phyloP scores from a whole-genome alignment of 2,888 invertebrate genomes.

The Dolichomitus sp. region DNA sequence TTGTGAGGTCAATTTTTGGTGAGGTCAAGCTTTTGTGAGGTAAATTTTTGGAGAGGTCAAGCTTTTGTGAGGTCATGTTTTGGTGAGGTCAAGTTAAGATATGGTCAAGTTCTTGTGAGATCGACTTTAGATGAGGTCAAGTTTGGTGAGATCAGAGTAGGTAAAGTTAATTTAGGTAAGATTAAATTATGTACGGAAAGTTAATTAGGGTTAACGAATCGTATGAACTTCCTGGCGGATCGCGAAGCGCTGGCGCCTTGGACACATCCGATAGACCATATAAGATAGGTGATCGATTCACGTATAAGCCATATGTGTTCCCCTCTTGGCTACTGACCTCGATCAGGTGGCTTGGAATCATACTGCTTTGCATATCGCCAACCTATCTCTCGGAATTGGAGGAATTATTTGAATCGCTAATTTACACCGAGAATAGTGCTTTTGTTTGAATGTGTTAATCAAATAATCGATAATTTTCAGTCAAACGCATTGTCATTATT shows the following conservation, averaged over 20 bases:
- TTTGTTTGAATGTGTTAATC: background rate
- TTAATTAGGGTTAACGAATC: slow-evolving; percentile 3
- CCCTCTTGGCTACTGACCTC: background rate
- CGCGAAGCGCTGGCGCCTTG: background rate
- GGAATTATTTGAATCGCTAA: background rate
- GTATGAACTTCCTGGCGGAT: background rate
- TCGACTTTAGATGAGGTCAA: too few relatives aligned
- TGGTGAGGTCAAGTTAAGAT: too few relatives aligned
- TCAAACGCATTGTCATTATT: background rate
- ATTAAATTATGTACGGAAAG: too few relatives aligned
- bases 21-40: too few relatives aligned
- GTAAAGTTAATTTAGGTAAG: too few relatives aligned
- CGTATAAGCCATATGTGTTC: background rate
- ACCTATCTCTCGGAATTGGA: background rate
- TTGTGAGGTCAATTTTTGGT: too few relatives aligned
- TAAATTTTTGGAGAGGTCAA: too few relatives aligned
- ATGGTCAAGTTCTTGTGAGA: too few relatives aligned
- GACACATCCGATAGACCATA: background rate
- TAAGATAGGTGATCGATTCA: background rate
- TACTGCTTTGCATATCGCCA: background rate
- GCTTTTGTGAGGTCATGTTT: too few relatives aligned
- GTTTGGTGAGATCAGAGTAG: too few relatives aligned
- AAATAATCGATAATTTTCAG: background rate
- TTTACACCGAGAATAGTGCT: background rate
- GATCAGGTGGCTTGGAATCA: background rate